Percentiles rank a stretch among this genome's conserved stretches.
These are phyloP conservation scores for Rissa tridactyla DNA, from an alignment of 2,113 vertebrate genomes.

Conservation along the genomic window DNA sequence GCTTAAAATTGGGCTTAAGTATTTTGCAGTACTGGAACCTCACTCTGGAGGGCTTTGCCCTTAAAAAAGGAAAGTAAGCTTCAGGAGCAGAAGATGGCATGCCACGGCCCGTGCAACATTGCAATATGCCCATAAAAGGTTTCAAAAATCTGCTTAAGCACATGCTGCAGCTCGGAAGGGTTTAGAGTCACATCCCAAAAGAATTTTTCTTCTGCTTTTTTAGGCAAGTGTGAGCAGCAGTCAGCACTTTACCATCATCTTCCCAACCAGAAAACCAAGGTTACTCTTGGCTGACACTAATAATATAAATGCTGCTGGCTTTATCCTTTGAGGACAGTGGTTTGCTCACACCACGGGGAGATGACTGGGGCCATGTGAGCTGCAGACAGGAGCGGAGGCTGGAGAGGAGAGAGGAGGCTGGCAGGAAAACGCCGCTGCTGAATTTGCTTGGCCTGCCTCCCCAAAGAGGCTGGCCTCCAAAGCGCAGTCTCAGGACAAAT, in stretches of 20 bases:
- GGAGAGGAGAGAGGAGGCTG: neutral
- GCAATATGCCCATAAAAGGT: conserved; percentile 52
- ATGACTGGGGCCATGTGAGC: neutral
- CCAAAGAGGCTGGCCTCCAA: neutral
- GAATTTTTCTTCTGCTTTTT: conserved; percentile 53
- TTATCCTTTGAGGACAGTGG: neutral
- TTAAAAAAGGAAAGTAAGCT: neutral
- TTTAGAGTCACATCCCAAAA: conserved; percentile 32
- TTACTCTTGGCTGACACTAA: conserved; percentile 9
- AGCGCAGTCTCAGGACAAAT: neutral
- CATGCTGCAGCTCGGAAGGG: neutral
- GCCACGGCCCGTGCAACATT: neutral
- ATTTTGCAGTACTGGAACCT: neutral
- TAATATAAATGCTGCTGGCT: neutral
- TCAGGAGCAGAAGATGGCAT: neutral
- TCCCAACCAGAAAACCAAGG: conserved; percentile 30
- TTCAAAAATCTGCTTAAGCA: conserved; percentile 9
- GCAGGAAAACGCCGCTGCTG: neutral
- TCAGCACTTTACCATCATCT: conserved; percentile 45
- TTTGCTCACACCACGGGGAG: neutral
- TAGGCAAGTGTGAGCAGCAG: conserved; percentile 41
- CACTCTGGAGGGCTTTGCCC: neutral
- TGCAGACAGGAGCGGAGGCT: neutral
- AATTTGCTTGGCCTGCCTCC: neutral
- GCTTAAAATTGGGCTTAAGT: neutral